Percentiles rank a stretch among this genome's conserved stretches.
phyloP scores from a whole-genome alignment of 92 coral and sea anemone species.

The Parazoanthus atlanticus region DNA sequence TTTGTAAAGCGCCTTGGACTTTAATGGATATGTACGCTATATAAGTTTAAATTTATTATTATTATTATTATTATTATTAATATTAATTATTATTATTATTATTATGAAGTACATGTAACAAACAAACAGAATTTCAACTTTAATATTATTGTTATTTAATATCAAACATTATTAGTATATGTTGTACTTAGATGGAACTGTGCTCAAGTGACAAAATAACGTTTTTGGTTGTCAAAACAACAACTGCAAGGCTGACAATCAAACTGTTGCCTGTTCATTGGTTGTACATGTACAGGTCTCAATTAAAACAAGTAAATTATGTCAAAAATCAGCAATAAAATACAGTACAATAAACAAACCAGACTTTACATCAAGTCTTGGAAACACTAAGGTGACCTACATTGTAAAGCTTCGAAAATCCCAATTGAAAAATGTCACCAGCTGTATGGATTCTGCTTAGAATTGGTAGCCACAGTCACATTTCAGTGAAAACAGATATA shows the following conservation, averaged over 20 bases:
- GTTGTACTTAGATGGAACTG: conserved; percentile 35
- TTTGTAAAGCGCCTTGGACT: too few species aligned
- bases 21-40: too few species aligned
- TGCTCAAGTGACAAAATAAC: conserved; percentile 28
- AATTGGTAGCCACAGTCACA: conserved; percentile 4
- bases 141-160: too few species aligned
- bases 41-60: too few species aligned
- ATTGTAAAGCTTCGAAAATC: conserved; percentile 20
- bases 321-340: conserved; percentile 11
- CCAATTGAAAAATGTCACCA: conserved; percentile 5
- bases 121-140: too few species aligned
- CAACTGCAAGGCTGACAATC: conserved; percentile 17
- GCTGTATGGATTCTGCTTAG: conserved; percentile 15
- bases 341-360: conserved; percentile 8
- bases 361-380: conserved; percentile 4
- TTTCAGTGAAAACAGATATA: conserved; percentile 6
- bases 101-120: too few species aligned
- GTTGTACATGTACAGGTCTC: conserved; percentile 14
- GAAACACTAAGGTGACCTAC: not conserved
- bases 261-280: conserved; percentile 17
- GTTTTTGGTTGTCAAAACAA: conserved; percentile 24
- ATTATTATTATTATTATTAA: too few species aligned
- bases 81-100: too few species aligned
- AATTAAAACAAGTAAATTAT: conserved; percentile 14
- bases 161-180: not conserved